Conservation (phyloP, 2,113 vertebrate species). For the Tyrannus savana region DNA sequence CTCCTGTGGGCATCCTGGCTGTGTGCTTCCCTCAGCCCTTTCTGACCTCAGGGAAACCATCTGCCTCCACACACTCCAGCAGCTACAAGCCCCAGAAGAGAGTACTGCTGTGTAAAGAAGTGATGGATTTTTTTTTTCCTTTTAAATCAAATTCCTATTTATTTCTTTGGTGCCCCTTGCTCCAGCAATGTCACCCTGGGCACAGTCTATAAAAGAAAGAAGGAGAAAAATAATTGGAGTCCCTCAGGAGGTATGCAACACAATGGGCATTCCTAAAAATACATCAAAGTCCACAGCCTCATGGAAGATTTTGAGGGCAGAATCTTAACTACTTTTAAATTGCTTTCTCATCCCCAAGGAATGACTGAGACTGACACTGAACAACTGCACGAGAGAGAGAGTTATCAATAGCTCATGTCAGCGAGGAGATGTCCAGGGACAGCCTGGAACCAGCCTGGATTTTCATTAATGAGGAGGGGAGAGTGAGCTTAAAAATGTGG, state of each 20-base stretch:
- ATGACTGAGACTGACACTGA: conserved; percentile 1
- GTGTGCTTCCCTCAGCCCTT: background rate
- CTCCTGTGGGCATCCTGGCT: background rate
- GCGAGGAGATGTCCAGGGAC: background rate
- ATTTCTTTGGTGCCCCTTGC: background rate
- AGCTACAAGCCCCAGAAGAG: background rate
- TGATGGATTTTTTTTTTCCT: background rate
- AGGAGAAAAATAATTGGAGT: background rate
- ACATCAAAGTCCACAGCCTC: background rate
- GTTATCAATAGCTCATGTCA: conserved; percentile 49
- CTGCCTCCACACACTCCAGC: background rate
- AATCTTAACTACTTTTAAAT: conserved; percentile 34
- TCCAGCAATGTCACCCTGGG: background rate
- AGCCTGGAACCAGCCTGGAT: conserved; percentile 18
- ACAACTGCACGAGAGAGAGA: background rate
- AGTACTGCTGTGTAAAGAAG: background rate
- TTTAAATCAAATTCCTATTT: background rate
- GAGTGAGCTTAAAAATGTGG: background rate
- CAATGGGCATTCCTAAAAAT: background rate
- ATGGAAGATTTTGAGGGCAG: background rate
- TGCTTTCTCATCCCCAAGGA: conserved; percentile 6
- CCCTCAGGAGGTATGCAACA: background rate
- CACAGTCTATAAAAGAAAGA: background rate
- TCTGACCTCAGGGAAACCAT: background rate
- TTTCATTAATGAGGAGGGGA: conserved; percentile 15